These are phyloP conservation scores for Nymphalis io DNA, from an alignment of 1,140 invertebrate genomes.

Conservation along the genomic window DNA sequence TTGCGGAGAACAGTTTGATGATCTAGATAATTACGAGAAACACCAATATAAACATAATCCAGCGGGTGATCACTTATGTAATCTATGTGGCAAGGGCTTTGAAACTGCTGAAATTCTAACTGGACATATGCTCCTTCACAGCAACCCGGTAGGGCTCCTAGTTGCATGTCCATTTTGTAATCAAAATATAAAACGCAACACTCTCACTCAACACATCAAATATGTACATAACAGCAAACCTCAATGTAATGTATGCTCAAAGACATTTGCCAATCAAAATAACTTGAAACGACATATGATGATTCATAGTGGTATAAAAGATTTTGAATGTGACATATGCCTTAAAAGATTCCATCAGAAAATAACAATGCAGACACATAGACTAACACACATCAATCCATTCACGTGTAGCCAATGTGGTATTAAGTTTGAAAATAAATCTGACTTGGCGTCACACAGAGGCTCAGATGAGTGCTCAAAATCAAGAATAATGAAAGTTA, in stretches of 20 bases:
- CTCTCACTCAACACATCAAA: conserved; percentile 78
- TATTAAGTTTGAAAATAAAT: conserved; percentile 61
- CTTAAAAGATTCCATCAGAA: conserved; percentile 75
- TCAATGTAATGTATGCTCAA: conserved; percentile 80
- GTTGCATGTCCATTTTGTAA: conserved; percentile 78
- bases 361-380: conserved; percentile 78
- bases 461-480: conserved; percentile 62
- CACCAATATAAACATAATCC: conserved; percentile 74
- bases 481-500: conserved; percentile 56
- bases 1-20: conserved; percentile 73
- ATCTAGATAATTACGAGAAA: conserved; percentile 67
- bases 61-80: conserved; percentile 71
- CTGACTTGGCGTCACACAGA: conserved; percentile 52
- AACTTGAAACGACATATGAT: conserved; percentile 83
- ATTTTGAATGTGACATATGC: conserved; percentile 81
- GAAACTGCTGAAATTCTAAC: conserved; percentile 85
- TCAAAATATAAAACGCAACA: conserved; percentile 71
- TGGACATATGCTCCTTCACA: conserved; percentile 84
- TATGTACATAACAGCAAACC: conserved; percentile 78
- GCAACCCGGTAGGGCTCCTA: conserved; percentile 53
- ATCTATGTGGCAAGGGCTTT: conserved; percentile 80
- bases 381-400: conserved; percentile 68
- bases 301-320: conserved; percentile 80
- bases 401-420: conserved; percentile 68
- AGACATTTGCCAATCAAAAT: conserved; percentile 82